Evolutionary conservation across 2,888 invertebrate genomes (phyloP), one percentile per base, ranked within the genome.

Genomic region (Diplolepis rosae): DNA sequence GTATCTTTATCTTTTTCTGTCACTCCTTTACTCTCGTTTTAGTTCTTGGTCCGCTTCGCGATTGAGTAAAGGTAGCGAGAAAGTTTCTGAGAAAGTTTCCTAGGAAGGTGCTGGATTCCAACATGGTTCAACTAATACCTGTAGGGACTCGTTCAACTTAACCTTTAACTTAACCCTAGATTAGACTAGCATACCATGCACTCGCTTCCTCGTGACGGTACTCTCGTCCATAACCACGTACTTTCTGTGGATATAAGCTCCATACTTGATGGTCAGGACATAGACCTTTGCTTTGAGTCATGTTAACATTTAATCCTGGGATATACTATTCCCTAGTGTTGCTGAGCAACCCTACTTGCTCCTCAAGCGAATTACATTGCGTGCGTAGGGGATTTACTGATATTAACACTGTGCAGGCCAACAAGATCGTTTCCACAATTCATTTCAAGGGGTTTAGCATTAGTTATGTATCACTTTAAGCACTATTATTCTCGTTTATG

Each of bases 121-220:
- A 79, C 76, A 77, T 73, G 77, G 73, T 80, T 78, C 80, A 82
- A 81, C 81, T 83, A 82, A 84, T 83, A 82, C 79, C 79, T 68
- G 77, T 70, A 66, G 77, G 71, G 79, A 80, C 80, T 77, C 79
- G 80, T 82, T 79, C 79, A 84, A 83, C 82, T 81, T 82, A 83
- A 83, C 80, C 81, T 77, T 76, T 78, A 81, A 82, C 82, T 84
- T 84, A 81, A 80, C 79, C 82, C 81, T 81, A 84, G 85, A 85
- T 85, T 84, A 84, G 81, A 80, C 79, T 80, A 81, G 77, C 79
- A 79, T 80, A 78, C 77, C 79, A 71, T 81, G 79, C 81, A 78
- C 77, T 76, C 72, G 73, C 72, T 79, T 73, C 65, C 76, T 76
- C 56, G 11, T n/a, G 7, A 42, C 22, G 11, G 48, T 22, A 11